These are phyloP conservation scores for Anticlea derivata DNA, from an alignment of 2,888 invertebrate genomes.

Conservation along the genomic window DNA sequence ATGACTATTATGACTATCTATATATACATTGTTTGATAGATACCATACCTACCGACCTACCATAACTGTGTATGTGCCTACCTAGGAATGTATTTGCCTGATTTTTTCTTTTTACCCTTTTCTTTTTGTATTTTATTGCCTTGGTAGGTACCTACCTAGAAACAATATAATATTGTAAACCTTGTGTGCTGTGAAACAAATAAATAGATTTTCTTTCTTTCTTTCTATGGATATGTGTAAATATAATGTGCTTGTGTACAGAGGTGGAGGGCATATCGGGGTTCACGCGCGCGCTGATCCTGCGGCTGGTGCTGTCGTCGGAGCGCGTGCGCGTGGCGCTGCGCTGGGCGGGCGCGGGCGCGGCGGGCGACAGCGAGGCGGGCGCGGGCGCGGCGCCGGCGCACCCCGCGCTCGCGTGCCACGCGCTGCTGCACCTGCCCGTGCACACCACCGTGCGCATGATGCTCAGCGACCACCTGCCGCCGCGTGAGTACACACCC, in stretches of 20 bases:
- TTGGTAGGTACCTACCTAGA: too few relatives aligned
- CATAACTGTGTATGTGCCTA: too few relatives aligned
- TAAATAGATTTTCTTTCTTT: too few relatives aligned
- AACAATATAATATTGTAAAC: too few relatives aligned
- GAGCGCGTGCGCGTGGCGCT: slow-evolving; percentile 92
- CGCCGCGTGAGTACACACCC: slow-evolving; percentile 54
- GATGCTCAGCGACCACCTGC: slow-evolving; percentile 85
- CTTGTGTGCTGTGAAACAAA: too few relatives aligned
- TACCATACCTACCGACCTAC: too few relatives aligned
- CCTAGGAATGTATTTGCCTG: too few relatives aligned
- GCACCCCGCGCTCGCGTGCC: slow-evolving; percentile 82
- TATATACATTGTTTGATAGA: neutral
- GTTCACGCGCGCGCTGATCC: slow-evolving; percentile 92
- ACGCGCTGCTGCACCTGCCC: slow-evolving; percentile 89
- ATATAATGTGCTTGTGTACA: slow-evolving; percentile 21
- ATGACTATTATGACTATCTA: too few relatives aligned
- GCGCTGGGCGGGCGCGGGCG: slow-evolving; percentile 74
- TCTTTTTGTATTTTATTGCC: too few relatives aligned
- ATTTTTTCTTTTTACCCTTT: too few relatives aligned
- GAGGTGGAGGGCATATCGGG: slow-evolving; percentile 88
- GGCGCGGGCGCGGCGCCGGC: slow-evolving; percentile 84
- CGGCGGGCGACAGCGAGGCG: slow-evolving; percentile 84
- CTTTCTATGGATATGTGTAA: too few relatives aligned
- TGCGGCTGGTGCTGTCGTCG: slow-evolving; percentile 93
- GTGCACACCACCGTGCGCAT: slow-evolving; percentile 90